Conservation (phyloP, 2,888 invertebrate genomes). For the Venusia cambrica region DNA sequence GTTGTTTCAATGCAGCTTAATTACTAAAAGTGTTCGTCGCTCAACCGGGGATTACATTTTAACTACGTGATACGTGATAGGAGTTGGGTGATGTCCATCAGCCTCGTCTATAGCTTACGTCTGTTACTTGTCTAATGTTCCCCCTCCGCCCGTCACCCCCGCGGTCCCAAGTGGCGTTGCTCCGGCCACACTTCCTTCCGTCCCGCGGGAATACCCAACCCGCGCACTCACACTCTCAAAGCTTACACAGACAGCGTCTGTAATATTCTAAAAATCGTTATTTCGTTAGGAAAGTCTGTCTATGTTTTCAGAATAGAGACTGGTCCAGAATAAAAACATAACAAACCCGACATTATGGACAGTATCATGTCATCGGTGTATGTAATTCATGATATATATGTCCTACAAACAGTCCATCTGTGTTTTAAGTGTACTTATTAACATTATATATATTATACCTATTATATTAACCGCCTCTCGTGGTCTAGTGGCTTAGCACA, state of each 20-base stretch:
- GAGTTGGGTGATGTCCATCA: constrained; percentile 33
- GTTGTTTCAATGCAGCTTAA: constrained; percentile 69
- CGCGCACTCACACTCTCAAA: constrained; percentile 51
- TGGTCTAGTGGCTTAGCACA: too few species aligned
- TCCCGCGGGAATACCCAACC: constrained; percentile 65
- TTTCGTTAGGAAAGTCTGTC: constrained; percentile 18
- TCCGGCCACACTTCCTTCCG: constrained; percentile 74
- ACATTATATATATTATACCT: too few species aligned
- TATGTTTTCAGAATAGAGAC: constrained; percentile 18
- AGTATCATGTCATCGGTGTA: too few species aligned
- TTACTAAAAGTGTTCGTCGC: constrained; percentile 75
- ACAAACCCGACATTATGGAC: too few species aligned
- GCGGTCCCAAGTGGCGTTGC: constrained; percentile 70
- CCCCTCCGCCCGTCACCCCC: constrained; percentile 26
- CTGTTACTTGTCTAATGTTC: constrained; percentile 49
- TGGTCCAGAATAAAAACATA: too few species aligned
- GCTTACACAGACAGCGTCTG: constrained; percentile 34
- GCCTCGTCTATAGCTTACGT: constrained; percentile 46
- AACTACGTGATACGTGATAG: constrained; percentile 33
- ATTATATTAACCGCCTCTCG: too few species aligned
- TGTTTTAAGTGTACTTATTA: too few species aligned
- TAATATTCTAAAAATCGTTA: constrained; percentile 30
- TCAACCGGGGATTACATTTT: constrained; percentile 51
- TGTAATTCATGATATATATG: too few species aligned
- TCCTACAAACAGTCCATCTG: too few species aligned